Conservation (phyloP, 2,888 invertebrate genomes). For the Eucera pruinosa region DNA sequence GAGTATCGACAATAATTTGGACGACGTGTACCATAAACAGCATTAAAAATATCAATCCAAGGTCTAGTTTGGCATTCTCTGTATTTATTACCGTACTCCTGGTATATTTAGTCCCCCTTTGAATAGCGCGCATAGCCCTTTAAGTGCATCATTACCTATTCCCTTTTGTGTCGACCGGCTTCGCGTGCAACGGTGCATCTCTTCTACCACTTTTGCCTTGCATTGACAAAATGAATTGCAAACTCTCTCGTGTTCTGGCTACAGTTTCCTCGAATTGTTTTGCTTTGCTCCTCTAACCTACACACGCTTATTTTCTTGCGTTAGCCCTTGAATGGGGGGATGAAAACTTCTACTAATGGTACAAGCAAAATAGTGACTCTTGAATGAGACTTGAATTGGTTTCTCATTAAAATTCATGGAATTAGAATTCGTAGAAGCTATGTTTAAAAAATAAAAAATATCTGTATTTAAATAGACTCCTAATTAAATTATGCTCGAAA, state of each 20-base stretch:
- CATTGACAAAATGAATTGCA: conserved; percentile 5
- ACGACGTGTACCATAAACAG: background rate
- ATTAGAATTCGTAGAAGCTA: too few species aligned
- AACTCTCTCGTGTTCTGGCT: conserved; percentile 17
- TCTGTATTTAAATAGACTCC: too few species aligned
- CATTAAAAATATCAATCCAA: conserved; percentile 53
- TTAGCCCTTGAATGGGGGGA: background rate
- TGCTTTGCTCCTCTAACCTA: background rate
- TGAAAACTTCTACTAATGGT: background rate
- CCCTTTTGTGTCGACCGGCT: conserved; percentile 61
- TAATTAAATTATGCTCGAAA: too few species aligned
- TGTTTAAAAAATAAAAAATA: too few species aligned
- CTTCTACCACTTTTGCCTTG: conserved; percentile 24
- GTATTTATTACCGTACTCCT: conserved; percentile 62
- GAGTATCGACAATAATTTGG: background rate
- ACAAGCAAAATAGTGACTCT: too few species aligned
- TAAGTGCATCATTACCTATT: conserved; percentile 73
- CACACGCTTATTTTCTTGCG: too few species aligned
- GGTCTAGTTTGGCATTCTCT: conserved; percentile 58
- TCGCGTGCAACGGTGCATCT: conserved; percentile 33
- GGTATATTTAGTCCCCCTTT: conserved; percentile 64
- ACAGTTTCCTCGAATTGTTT: conserved; percentile 31
- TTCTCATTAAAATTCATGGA: too few species aligned
- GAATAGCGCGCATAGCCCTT: conserved; percentile 62
- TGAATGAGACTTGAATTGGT: too few species aligned